Conservation (phyloP, 2,888 invertebrate genomes). For the Melipona beecheii region DNA sequence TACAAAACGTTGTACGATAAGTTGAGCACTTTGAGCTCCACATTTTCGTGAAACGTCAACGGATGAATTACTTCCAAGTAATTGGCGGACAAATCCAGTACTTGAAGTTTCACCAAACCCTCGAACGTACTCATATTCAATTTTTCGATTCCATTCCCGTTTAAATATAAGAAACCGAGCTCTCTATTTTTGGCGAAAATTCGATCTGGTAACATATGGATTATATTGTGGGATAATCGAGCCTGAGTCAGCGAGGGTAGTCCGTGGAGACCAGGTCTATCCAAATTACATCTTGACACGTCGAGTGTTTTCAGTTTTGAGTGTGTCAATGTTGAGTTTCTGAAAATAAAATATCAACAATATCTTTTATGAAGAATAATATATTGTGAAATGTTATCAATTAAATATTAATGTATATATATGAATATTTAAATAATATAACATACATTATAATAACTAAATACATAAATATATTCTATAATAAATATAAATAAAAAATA, state of each 20-base stretch:
- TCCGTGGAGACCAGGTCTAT: slow-evolving; percentile 85
- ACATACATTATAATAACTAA: too few species aligned
- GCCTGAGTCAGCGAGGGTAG: slow-evolving; percentile 87
- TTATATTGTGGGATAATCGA: slow-evolving; percentile 87
- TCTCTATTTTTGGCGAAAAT: slow-evolving; percentile 88
- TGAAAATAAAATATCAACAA: slow-evolving; percentile 53
- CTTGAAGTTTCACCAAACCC: slow-evolving; percentile 86
- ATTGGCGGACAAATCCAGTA: slow-evolving; percentile 90
- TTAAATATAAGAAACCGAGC: slow-evolving; percentile 87
- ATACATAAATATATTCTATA: too few species aligned
- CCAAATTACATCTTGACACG: slow-evolving; percentile 77
- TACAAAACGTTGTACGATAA: slow-evolving; percentile 84
- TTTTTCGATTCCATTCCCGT: slow-evolving; percentile 88
- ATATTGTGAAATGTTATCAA: not conserved
- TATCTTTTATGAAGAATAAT: not conserved
- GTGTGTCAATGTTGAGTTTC: slow-evolving; percentile 75
- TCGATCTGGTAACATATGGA: slow-evolving; percentile 86
- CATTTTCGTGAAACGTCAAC: slow-evolving; percentile 87
- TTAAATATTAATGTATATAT: too few species aligned
- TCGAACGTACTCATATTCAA: slow-evolving; percentile 87
- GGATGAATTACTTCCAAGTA: slow-evolving; percentile 87
- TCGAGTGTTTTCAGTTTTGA: slow-evolving; percentile 77
- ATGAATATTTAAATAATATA: too few species aligned
- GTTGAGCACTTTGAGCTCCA: slow-evolving; percentile 87
- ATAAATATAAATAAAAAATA: too few species aligned